Conservation (phyloP, 2,113 vertebrate genomes). For the Fregetta grallaria region DNA sequence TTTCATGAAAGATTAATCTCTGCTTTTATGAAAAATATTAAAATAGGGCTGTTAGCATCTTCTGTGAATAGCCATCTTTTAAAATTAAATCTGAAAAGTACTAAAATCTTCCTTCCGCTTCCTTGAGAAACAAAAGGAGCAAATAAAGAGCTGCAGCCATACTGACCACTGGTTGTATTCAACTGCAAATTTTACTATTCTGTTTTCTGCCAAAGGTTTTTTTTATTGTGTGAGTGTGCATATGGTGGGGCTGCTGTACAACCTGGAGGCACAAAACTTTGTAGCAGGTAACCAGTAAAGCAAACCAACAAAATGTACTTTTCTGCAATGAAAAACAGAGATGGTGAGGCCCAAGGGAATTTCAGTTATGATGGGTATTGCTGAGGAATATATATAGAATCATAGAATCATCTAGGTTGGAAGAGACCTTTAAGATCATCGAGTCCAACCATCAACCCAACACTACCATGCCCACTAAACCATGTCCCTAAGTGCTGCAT, state of each 20-base stretch:
- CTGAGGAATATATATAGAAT: not conserved
- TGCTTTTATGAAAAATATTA: not conserved
- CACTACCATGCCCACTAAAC: too few relatives aligned
- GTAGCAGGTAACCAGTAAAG: not conserved
- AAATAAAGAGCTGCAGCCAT: not conserved
- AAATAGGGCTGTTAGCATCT: not conserved
- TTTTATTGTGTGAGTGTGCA: not conserved
- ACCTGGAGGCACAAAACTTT: not conserved
- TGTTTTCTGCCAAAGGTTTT: not conserved
- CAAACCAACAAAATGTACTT: not conserved
- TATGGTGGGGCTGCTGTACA: not conserved
- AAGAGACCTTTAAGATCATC: too few relatives aligned
- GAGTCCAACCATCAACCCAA: too few relatives aligned
- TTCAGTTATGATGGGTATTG: not conserved
- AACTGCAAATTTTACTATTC: not conserved
- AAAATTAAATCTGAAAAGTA: not conserved
- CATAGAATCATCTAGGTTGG: too few relatives aligned
- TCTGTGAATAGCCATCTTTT: not conserved
- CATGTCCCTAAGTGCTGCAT: too few relatives aligned
- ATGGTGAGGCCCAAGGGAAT: not conserved
- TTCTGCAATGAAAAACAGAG: not conserved
- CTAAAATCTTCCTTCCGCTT: not conserved
- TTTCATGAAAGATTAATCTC: not conserved
- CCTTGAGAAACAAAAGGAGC: not conserved
- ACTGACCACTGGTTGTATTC: not conserved